These are phyloP conservation scores for Zaprionus ghesquierei DNA, from an alignment of 1,140 invertebrate genomes.

Conservation along the genomic window DNA sequence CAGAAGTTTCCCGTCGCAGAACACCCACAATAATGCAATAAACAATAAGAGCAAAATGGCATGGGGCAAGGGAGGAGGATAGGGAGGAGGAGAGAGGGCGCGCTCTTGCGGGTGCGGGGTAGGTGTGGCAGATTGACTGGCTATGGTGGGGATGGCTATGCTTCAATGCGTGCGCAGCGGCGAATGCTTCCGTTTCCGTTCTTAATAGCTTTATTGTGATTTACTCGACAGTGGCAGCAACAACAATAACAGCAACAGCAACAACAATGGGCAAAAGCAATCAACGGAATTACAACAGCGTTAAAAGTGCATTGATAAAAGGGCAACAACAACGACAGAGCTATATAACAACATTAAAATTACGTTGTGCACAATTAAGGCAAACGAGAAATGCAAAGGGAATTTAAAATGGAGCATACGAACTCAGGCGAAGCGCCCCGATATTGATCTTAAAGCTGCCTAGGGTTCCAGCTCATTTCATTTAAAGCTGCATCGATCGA, in stretches of 20 bases:
- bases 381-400: constrained; percentile 29
- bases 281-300: constrained; percentile 76
- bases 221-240: constrained; percentile 58
- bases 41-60: constrained; percentile 29
- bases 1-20: constrained; percentile 8
- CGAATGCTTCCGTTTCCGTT: constrained; percentile 81
- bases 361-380: constrained; percentile 34
- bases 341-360: constrained; percentile 30
- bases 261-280: constrained; percentile 59
- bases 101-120: constrained; percentile 5
- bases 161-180: constrained; percentile 78
- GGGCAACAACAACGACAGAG: constrained; percentile 53
- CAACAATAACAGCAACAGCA: constrained; percentile 20
- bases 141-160: constrained; percentile 73
- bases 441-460: background rate
- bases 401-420: constrained; percentile 31
- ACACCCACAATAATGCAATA: constrained; percentile 40
- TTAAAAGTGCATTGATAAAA: constrained; percentile 70
- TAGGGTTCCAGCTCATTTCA: background rate
- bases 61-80: background rate
- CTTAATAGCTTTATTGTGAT: constrained; percentile 82
- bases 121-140: constrained; percentile 40
- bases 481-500: background rate
- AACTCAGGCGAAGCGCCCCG: background rate
- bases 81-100: background rate